These are phyloP conservation scores for Aspidiotus rigidus DNA, from an alignment of 2,888 invertebrate species.

Conservation along the genomic window DNA sequence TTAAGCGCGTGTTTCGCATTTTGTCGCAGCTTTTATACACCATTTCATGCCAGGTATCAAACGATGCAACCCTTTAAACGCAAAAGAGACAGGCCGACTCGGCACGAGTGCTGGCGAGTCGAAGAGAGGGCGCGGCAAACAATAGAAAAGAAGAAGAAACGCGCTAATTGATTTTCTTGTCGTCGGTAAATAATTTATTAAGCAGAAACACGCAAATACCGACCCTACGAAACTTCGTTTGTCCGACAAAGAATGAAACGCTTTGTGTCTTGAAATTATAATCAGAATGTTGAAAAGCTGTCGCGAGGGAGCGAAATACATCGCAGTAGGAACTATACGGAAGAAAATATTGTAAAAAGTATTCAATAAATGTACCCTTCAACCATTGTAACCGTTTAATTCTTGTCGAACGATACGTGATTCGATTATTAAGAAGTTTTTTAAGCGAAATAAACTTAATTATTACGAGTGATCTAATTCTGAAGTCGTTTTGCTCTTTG, in stretches of 20 bases:
- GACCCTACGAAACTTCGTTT: constrained; percentile 25
- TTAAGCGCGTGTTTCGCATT: constrained; percentile 4
- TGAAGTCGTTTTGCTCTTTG: too few relatives aligned
- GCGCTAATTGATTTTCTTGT: constrained; percentile 34
- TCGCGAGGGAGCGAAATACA: constrained; percentile 10
- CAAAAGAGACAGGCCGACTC: not conserved
- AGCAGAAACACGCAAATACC: constrained; percentile 32
- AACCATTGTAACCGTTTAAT: constrained; percentile 15
- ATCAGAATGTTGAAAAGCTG: constrained; percentile 27
- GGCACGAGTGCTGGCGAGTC: not conserved
- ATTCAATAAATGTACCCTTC: not conserved
- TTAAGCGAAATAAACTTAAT: constrained; percentile 19
- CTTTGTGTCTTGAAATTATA: constrained; percentile 30
- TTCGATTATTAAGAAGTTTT: constrained; percentile 26
- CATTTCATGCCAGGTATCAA: not conserved
- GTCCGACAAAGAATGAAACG: constrained; percentile 21
- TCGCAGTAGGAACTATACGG: too few relatives aligned
- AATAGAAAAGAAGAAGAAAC: constrained; percentile 25
- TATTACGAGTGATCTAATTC: constrained; percentile 30
- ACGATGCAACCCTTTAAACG: not conserved
- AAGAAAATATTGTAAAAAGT: not conserved
- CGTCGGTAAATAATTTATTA: constrained; percentile 33
- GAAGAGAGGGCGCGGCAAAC: not conserved
- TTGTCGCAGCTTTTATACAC: constrained; percentile 1
- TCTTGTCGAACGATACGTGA: constrained; percentile 30